Evolutionary conservation across 2,888 invertebrate species (phyloP), one percentile per base, ranked within the genome.

Genomic region (Oasisia sp.): DNA sequence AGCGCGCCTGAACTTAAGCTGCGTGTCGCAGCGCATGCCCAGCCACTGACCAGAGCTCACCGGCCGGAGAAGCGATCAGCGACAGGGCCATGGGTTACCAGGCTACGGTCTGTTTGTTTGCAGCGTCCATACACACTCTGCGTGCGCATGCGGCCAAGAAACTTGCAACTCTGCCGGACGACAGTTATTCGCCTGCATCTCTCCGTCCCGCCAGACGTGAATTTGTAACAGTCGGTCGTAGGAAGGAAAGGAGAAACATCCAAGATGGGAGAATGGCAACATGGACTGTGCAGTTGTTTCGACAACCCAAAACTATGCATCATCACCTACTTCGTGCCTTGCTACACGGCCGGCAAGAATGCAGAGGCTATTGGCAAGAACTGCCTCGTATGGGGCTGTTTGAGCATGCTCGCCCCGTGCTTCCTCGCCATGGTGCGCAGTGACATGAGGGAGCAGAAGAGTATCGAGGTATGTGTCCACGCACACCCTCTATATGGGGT

Each of bases 261-360:
- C 5, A n/a, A 90, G 44, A 91, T 91, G 91, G 91, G 91, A 14
- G 19, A 56, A 11, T 91, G 50, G 56, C 19, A 9, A 19, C 32
- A 91, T 19, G 50, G 56, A 32, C 91, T 91, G 19, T 91, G 45
- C 32, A 74, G 74, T 32, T 91, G 91, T 89, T 91, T 91, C 91
- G 38, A 91, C 74, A 89, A 91, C 89, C 58, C 32, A n/a, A 74
- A 32, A 27, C 91, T 91, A 19, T 91, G 91, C 89, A 32, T 91
- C 32, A 74, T 91, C 89, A 91, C 91, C 8, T 56, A 50, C 19
- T 89, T 56, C 89, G 11, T 91, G 14, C 91, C 91, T 12, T 91
- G 91, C 32, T 74, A 32, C 74, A 91, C 91, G 19, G 91, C 91
- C 91, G 91, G 91, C 32, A 58, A 89, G 19, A 91, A 91, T 74